phyloP scores from a whole-genome alignment of 2,113 vertebrate genomes.

The Hydropotes inermis region DNA sequence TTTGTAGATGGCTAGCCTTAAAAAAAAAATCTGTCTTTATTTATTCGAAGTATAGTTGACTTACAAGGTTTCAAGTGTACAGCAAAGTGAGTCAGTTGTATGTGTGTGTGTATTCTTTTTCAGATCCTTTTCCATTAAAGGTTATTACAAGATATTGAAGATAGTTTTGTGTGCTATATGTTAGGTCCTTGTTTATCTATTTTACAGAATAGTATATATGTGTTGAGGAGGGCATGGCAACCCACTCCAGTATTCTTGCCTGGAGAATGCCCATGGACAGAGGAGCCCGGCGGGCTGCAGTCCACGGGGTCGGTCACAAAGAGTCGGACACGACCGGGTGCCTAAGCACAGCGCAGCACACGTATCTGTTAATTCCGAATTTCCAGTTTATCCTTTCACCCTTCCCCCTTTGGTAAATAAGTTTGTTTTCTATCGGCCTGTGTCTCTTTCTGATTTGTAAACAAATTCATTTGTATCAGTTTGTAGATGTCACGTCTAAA shows the following conservation, averaged over 20 bases:
- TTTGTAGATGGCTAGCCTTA: not conserved
- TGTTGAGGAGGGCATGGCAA: not conserved
- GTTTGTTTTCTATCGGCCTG: not conserved
- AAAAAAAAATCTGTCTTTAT: not conserved
- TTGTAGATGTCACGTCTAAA: not conserved
- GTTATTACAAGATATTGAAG: not conserved
- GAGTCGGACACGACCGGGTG: not conserved
- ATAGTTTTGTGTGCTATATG: not conserved
- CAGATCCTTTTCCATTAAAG: not conserved
- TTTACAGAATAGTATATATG: not conserved
- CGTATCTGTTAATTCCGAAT: not conserved
- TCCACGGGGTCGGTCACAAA: fast-evolving
- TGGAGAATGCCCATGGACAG: not conserved
- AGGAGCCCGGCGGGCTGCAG: fast-evolving
- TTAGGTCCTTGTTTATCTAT: not conserved
- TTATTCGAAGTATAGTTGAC: not conserved
- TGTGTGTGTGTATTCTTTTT: not conserved
- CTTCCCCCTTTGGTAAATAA: not conserved
- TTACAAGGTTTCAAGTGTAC: not conserved
- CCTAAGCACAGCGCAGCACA: not conserved
- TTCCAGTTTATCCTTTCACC: not conserved
- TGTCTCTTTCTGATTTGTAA: not conserved
- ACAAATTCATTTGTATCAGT: not conserved
- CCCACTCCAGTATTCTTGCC: not conserved
- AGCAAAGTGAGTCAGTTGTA: not conserved